Conservation (phyloP, 2,888 invertebrate genomes). For the Protodeltote pygarga region DNA sequence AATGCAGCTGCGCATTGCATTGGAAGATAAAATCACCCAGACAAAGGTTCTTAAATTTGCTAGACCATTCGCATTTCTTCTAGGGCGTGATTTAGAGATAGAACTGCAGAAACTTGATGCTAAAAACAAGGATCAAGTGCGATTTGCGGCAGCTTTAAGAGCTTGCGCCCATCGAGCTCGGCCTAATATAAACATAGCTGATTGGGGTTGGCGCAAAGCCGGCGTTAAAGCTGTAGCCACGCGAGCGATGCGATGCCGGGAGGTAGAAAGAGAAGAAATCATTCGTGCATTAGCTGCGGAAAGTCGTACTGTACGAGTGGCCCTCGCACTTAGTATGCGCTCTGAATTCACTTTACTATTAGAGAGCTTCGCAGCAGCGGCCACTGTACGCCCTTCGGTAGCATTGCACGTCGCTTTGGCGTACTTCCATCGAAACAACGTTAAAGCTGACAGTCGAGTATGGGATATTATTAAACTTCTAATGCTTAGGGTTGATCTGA, state of each 20-base stretch:
- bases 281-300: slow-evolving; percentile 52
- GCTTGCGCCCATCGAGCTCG: slow-evolving; percentile 60
- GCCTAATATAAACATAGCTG: slow-evolving; percentile 54
- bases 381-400: slow-evolving; percentile 50
- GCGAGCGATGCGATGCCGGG: slow-evolving; percentile 52
- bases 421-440: slow-evolving; percentile 42
- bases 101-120: slow-evolving; percentile 36
- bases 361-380: slow-evolving; percentile 48
- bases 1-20: slow-evolving; percentile 33
- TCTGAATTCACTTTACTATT: not conserved
- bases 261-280: slow-evolving; percentile 42
- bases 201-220: slow-evolving; percentile 53
- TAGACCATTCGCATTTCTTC: slow-evolving; percentile 33
- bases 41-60: slow-evolving; percentile 21
- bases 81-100: slow-evolving; percentile 24
- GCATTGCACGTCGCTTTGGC: slow-evolving; percentile 56
- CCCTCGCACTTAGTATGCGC: slow-evolving; percentile 47
- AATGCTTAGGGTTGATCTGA: slow-evolving; percentile 48
- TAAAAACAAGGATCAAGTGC: slow-evolving; percentile 16
- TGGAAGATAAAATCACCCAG: slow-evolving; percentile 16
- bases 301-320: slow-evolving; percentile 56
- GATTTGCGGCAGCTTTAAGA: slow-evolving; percentile 54
- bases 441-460: slow-evolving; percentile 45
- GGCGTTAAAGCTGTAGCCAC: slow-evolving; percentile 67
- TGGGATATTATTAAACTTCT: slow-evolving; percentile 62